Conservation (phyloP, 2,888 invertebrate species). For the Heliothis peltigera region DNA sequence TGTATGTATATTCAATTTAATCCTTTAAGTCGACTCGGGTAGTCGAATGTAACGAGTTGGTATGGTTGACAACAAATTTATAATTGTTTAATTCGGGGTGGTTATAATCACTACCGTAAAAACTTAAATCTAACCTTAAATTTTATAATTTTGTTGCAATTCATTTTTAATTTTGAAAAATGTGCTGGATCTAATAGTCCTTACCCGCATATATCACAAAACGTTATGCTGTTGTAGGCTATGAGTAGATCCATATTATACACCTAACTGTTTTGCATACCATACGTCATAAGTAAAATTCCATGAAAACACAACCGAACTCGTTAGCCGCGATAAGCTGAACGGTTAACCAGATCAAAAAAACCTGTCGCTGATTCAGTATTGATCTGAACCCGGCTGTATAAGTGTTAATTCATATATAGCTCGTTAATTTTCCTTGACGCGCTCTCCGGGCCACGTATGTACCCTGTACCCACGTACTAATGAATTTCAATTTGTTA, state of each 20-base stretch:
- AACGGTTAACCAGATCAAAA: slow-evolving; percentile 42
- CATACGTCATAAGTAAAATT: not conserved
- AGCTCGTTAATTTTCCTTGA: slow-evolving; percentile 88
- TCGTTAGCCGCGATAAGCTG: slow-evolving; percentile 12
- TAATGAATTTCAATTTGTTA: slow-evolving; percentile 89
- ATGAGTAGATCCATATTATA: not conserved
- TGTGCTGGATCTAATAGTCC: too few relatives aligned
- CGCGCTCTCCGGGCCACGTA: slow-evolving; percentile 76
- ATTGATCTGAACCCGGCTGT: slow-evolving; percentile 69
- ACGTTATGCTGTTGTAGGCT: too few relatives aligned
- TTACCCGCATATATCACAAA: too few relatives aligned
- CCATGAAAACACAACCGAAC: slow-evolving; percentile 18
- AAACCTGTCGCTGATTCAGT: slow-evolving; percentile 70
- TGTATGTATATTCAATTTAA: too few relatives aligned
- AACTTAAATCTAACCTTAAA: too few relatives aligned
- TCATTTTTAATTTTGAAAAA: too few relatives aligned
- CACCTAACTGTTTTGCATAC: not conserved
- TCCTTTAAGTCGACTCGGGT: too few relatives aligned
- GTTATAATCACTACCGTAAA: too few relatives aligned
- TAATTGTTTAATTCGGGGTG: too few relatives aligned
- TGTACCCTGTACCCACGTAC: slow-evolving; percentile 72
- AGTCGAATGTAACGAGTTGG: too few relatives aligned
- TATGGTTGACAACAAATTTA: too few relatives aligned
- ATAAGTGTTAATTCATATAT: slow-evolving; percentile 86
- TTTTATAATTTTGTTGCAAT: too few relatives aligned